Percentiles rank a stretch among this genome's conserved stretches.
Evolutionary conservation across 2,797 vertebrate genomes (phyloP).

Genomic region (Sebastes variabilis): DNA sequence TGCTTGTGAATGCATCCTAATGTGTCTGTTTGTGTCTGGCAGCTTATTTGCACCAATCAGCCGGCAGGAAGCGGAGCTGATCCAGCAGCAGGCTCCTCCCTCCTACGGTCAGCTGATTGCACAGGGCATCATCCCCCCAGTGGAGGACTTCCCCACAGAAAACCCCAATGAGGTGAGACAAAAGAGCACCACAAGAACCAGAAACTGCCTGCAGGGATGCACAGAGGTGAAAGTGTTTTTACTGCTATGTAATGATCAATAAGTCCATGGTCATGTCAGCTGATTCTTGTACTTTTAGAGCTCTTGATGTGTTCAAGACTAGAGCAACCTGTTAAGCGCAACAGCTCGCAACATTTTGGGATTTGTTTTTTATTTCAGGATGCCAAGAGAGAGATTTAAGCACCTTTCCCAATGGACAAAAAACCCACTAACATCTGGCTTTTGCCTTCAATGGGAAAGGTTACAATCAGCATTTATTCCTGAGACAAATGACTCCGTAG

Average conservation of each 20-base stretch:
- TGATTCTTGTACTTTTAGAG: neutral
- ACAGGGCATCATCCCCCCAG: slow-evolving; percentile 91
- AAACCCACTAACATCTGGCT: too few species aligned
- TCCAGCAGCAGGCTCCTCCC: slow-evolving; percentile 92
- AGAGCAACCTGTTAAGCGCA: neutral
- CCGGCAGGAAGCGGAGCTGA: slow-evolving; percentile 89
- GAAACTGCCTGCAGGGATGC: accelerated
- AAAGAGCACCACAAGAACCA: neutral
- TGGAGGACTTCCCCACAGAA: slow-evolving; percentile 93
- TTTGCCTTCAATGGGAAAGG: too few species aligned
- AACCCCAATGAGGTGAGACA: slow-evolving; percentile 89
- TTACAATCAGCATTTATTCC: too few species aligned
- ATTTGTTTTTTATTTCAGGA: neutral
- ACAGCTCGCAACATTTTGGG: neutral
- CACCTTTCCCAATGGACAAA: too few species aligned
- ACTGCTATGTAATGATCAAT: neutral
- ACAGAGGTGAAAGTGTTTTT: neutral
- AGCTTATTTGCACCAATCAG: slow-evolving; percentile 91
- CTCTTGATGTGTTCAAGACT: neutral
- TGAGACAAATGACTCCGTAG: too few species aligned
- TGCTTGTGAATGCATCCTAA: neutral
- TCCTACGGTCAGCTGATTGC: slow-evolving; percentile 95
- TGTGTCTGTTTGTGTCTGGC: neutral
- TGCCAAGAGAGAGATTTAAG: too few species aligned
- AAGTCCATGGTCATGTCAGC: neutral